Conservation (phyloP, 2,888 invertebrate genomes). For the Xylota sylvarum region DNA sequence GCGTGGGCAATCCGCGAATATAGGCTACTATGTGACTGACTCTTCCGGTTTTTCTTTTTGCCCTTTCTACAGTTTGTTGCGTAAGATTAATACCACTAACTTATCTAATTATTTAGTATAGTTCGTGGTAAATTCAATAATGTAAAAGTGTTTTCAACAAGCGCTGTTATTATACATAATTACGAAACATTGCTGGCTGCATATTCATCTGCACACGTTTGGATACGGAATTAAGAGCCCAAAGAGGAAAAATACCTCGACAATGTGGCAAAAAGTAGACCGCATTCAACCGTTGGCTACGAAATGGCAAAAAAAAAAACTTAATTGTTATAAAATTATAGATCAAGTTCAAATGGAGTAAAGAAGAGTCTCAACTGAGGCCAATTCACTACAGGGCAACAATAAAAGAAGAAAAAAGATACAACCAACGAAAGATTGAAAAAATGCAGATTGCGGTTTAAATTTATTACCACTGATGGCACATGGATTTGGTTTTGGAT, state of each 20-base stretch:
- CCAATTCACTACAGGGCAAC: conserved; percentile 30
- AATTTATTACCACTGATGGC: conserved; percentile 66
- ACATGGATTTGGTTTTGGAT: conserved; percentile 59
- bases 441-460: conserved; percentile 68
- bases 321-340: conserved; percentile 53
- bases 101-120: background rate
- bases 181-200: background rate
- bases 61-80: background rate
- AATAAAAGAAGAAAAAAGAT: background rate
- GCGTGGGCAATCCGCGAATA: conserved; percentile 28
- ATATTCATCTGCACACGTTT: background rate
- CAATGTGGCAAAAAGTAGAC: conserved; percentile 32
- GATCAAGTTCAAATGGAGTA: conserved; percentile 72
- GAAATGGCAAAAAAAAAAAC: conserved; percentile 1
- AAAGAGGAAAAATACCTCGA: background rate
- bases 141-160: background rate
- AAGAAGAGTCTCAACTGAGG: conserved; percentile 48
- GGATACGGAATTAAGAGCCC: background rate
- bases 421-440: conserved; percentile 28
- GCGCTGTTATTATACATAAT: background rate
- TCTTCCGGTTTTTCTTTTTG: conserved; percentile 8
- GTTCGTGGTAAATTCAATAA: conserved; percentile 13
- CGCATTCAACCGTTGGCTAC: conserved; percentile 50
- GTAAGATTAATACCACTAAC: background rate
- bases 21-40: conserved; percentile 32